phyloP scores from a whole-genome alignment of 2,888 invertebrate species.

The Steromphala cineraria region DNA sequence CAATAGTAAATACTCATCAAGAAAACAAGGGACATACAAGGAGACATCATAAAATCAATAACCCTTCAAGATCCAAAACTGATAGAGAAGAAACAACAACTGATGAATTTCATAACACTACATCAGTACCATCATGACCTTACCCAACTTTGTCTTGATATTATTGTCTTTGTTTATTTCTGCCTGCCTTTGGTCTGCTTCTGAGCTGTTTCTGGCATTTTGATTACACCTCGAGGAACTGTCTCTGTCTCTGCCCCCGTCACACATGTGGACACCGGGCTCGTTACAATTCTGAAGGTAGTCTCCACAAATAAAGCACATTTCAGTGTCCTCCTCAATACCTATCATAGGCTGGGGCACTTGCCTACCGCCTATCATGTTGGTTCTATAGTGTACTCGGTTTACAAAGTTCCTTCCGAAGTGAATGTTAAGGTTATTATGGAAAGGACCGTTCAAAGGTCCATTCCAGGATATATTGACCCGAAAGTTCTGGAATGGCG shows the following conservation, averaged over 20 bases:
- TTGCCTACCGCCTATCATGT: conserved; percentile 16
- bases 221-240: not conserved
- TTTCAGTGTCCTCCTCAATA: conserved; percentile 35
- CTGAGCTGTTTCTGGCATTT: not conserved
- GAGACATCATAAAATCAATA: too few relatives aligned
- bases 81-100: too few relatives aligned
- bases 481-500: conserved; percentile 41
- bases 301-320: conserved; percentile 66
- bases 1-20: too few relatives aligned
- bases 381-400: conserved; percentile 21
- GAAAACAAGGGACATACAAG: too few relatives aligned
- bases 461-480: conserved; percentile 45
- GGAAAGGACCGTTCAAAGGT: conserved; percentile 4
- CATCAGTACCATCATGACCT: not conserved
- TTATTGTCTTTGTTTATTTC: conserved; percentile 10
- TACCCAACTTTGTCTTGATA: conserved; percentile 13
- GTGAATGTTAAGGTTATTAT: conserved; percentile 2
- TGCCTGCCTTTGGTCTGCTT: conserved; percentile 8
- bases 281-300: conserved; percentile 63
- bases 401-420: conserved; percentile 29
- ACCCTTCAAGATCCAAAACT: too few relatives aligned
- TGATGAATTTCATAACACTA: too few relatives aligned
- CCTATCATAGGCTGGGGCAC: conserved; percentile 29
- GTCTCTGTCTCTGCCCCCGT: conserved; percentile 47
- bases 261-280: conserved; percentile 64